Percentiles rank a stretch among this genome's conserved stretches.
These are phyloP conservation scores for Tanypteryx hageni DNA, from an alignment of 2,888 invertebrate species.

Conservation along the genomic window DNA sequence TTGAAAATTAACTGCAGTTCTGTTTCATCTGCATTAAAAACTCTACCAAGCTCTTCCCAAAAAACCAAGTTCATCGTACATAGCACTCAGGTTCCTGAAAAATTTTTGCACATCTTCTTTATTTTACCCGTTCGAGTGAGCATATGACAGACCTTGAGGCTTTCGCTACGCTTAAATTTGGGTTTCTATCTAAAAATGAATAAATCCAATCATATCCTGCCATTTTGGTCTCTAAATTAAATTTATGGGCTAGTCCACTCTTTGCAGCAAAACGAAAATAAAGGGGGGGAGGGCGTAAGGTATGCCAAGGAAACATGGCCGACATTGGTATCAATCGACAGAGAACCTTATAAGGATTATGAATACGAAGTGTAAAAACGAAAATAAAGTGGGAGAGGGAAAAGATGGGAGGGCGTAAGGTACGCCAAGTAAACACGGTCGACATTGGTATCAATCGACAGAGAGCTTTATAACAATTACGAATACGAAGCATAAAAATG, in stretches of 20 bases:
- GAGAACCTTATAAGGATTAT: too few species aligned
- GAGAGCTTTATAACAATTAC: too few species aligned
- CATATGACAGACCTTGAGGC: conserved; percentile 8
- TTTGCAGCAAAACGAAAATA: too few species aligned
- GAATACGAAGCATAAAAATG: too few species aligned
- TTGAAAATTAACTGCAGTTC: not conserved
- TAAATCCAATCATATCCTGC: conserved; percentile 26
- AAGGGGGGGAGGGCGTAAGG: too few species aligned
- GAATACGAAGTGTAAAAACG: too few species aligned
- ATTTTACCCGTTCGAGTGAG: not conserved
- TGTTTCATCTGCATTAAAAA: not conserved
- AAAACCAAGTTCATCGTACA: not conserved
- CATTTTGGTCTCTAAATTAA: not conserved
- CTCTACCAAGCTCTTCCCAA: conserved; percentile 7
- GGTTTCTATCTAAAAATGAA: not conserved
- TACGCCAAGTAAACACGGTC: too few species aligned
- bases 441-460: too few species aligned
- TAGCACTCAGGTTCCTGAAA: not conserved
- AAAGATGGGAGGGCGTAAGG: too few species aligned
- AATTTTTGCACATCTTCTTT: not conserved
- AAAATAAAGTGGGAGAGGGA: too few species aligned
- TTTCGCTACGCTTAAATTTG: not conserved
- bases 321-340: too few species aligned
- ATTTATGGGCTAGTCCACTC: not conserved
- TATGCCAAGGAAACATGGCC: too few species aligned